These are phyloP conservation scores for Gouania willdenowi DNA, from an alignment of 2,797 vertebrate species.

Conservation along the genomic window DNA sequence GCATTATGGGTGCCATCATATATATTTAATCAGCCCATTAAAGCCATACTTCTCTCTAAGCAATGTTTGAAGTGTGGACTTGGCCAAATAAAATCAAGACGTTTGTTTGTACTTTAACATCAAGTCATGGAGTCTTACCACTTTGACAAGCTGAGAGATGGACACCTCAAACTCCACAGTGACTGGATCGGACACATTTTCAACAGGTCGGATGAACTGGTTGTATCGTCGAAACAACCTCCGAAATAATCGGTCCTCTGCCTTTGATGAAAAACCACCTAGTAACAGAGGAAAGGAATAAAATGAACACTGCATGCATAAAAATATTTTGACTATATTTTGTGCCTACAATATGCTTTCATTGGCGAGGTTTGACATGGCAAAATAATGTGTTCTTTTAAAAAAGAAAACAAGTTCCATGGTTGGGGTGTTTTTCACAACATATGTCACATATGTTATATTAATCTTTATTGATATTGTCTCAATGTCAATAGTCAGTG, in stretches of 20 bases:
- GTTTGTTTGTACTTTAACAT: no score
- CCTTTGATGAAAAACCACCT: constrained; percentile 75
- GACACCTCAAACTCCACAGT: constrained; percentile 89
- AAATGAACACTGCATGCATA: no score
- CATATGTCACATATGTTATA: no score
- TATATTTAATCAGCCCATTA: not conserved
- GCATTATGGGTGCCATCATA: no score
- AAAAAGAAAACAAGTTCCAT: no score
- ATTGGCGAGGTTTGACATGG: no score
- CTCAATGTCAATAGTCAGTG: no score
- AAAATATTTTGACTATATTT: no score
- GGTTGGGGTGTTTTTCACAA: no score
- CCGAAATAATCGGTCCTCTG: constrained; percentile 84
- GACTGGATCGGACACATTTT: constrained; percentile 91
- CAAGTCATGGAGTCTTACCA: constrained; percentile 87
- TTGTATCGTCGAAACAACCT: constrained; percentile 87
- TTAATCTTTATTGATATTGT: no score
- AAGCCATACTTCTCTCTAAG: accelerated
- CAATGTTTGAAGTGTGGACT: not conserved
- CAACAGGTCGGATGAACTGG: constrained; percentile 88
- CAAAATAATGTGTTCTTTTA: no score
- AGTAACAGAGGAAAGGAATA: constrained; percentile 12
- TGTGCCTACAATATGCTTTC: no score
- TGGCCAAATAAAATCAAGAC: not conserved
- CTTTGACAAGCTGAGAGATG: constrained; percentile 91